These are phyloP conservation scores for Acanthaster planci DNA, from an alignment of 35 echinoderm and acorn worm species.

Conservation along the genomic window DNA sequence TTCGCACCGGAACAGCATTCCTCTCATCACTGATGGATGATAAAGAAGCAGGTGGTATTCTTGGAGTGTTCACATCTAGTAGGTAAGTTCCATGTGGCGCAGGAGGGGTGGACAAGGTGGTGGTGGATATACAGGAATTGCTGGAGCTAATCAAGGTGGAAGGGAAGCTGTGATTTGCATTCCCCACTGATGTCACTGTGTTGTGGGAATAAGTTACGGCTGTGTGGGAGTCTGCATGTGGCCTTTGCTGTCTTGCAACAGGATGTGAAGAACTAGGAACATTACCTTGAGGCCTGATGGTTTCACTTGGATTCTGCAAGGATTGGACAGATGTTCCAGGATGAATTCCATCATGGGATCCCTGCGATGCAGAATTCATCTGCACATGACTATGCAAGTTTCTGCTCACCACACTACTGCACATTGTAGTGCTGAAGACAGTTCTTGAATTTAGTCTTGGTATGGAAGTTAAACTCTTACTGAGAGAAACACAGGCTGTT, in stretches of 20 bases:
- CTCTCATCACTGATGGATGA: neutral
- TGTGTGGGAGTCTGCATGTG: neutral
- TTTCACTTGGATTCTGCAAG: neutral
- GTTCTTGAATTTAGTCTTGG: neutral
- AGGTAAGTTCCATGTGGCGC: neutral
- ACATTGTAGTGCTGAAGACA: neutral
- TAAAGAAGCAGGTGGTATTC: neutral
- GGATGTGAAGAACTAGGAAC: neutral
- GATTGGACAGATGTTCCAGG: neutral
- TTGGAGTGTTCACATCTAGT: neutral
- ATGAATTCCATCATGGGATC: neutral
- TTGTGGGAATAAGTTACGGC: constrained; percentile 13
- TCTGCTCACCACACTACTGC: neutral
- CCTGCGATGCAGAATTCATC: neutral
- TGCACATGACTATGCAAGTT: neutral
- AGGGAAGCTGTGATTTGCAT: neutral
- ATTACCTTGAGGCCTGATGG: neutral
- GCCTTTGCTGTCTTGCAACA: neutral
- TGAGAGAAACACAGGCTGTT: neutral
- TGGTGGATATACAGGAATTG: neutral
- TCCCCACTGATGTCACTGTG: constrained; percentile 11
- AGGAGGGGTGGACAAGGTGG: neutral
- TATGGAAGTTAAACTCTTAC: neutral
- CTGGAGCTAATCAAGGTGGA: neutral
- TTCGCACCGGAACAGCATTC: neutral